A percentile compares a stretch with the other conserved stretches of the same genome.
Conservation (phyloP, 2,888 invertebrate genomes). For the Phrixothrix hirtus region DNA sequence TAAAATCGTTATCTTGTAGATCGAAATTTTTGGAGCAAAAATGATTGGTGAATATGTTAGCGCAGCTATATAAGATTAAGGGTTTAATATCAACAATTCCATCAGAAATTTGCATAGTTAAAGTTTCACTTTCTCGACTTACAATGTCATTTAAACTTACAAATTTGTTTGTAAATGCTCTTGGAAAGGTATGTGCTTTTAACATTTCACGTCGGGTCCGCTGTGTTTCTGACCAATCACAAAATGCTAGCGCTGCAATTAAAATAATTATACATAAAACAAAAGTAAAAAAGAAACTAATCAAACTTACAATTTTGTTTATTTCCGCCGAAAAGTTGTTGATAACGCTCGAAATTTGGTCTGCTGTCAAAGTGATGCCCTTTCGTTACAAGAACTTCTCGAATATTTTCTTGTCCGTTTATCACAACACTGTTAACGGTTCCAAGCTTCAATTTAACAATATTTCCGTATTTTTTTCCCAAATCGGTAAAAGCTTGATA, state of each 20-base stretch:
- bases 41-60: conserved; percentile 65
- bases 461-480: conserved; percentile 59
- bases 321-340: conserved; percentile 65
- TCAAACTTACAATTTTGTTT: conserved; percentile 68
- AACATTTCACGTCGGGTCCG: conserved; percentile 64
- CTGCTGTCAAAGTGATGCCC: conserved; percentile 67
- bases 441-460: conserved; percentile 62
- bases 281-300: conserved; percentile 2
- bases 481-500: conserved; percentile 63
- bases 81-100: conserved; percentile 53
- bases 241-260: conserved; percentile 67
- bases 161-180: conserved; percentile 61
- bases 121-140: conserved; percentile 49
- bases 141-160: conserved; percentile 59
- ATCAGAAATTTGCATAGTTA: conserved; percentile 46
- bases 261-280: conserved; percentile 12
- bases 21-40: conserved; percentile 62
- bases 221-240: conserved; percentile 69
- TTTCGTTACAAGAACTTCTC: conserved; percentile 62
- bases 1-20: conserved; percentile 55
- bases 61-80: conserved; percentile 59
- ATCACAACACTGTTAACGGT: conserved; percentile 62
- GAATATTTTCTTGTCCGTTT: conserved; percentile 63
- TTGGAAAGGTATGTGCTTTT: conserved; percentile 62
- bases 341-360: conserved; percentile 66